Evolutionary conservation across 2,888 invertebrate species (phyloP), one percentile per base, ranked within the genome.

Genomic region (Ptychoptera albimana): DNA sequence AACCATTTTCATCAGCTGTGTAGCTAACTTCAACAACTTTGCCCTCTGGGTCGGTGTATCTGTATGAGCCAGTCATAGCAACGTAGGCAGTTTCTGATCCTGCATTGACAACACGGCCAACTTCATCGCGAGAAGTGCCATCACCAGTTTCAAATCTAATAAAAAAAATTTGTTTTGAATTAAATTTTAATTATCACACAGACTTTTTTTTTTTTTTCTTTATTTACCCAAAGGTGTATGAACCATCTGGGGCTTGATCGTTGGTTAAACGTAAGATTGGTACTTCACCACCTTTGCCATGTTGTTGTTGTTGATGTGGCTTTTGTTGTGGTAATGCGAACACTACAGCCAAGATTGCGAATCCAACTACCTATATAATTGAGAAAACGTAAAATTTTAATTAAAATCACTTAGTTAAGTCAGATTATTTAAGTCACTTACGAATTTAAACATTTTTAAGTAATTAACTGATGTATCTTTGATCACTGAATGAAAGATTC

Each of bases 1-100:
- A 63, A 10, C 63, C 63, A 46, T 55, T 57, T 42, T 61, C 52
- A 49, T 60, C 60, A 39, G 63, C 63, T 35, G 54, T 61, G 39
- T 63, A 63, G 40, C 54, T 53, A 1, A 63, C 63, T n/a, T 57
- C 52, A 12, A 34, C 34, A 2, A 61, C 55, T 45, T 60, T 57
- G 44, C 61, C 53, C 45, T 58, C 52, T 39, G 51, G 51, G 52
- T 63, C 63, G 23, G 55, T 52, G 48, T 60, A 63, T 14, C 58
- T 57, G 49, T 63, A 63, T 32, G 58, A 57, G 40, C 63, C 63
- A 6, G 46, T 56, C 15, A 64, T 53, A 46, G 56, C 59, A 15
- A 64, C 50, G 30, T 51, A 52, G 4, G 56, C 54, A 11, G 60
- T 47, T 3, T 59, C 52, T 1, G 52, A 51, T 45, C 63, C 63